Conservation (phyloP, 2,888 invertebrate species). For the Xanthorhoe designata region DNA sequence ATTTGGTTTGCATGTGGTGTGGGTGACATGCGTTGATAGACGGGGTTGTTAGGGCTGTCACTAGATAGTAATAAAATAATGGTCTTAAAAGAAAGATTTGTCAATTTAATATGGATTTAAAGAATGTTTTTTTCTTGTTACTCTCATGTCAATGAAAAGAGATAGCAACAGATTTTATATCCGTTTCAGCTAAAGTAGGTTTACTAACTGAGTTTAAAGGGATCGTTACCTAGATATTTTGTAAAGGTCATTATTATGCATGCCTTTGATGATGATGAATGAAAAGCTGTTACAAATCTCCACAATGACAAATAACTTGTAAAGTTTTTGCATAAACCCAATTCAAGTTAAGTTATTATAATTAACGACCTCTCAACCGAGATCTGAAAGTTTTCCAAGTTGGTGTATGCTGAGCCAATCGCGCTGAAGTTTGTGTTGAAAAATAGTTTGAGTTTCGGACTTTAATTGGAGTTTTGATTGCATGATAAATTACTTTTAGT, state of each 20-base stretch:
- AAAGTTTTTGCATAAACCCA: slow-evolving; percentile 14
- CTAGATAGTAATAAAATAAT: neutral
- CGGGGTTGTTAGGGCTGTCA: slow-evolving; percentile 26
- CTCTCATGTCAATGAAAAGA: too few relatives aligned
- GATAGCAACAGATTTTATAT: too few relatives aligned
- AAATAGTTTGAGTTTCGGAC: slow-evolving; percentile 23
- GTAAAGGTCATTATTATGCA: too few relatives aligned
- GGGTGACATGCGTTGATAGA: slow-evolving; percentile 31
- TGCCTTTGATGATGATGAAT: neutral
- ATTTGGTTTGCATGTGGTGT: slow-evolving; percentile 42
- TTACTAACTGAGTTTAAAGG: too few relatives aligned
- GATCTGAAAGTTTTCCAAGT: slow-evolving; percentile 17
- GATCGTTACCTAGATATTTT: too few relatives aligned
- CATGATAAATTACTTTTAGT: slow-evolving; percentile 11
- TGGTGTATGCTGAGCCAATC: slow-evolving; percentile 24
- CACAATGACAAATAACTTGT: neutral
- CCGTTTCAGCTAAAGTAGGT: too few relatives aligned
- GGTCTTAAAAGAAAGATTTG: too few relatives aligned
- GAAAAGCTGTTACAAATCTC: neutral
- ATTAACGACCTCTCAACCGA: slow-evolving; percentile 28
- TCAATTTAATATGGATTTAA: too few relatives aligned
- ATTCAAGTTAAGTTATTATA: slow-evolving; percentile 25
- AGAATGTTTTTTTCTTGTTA: too few relatives aligned
- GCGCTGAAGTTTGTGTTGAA: slow-evolving; percentile 17
- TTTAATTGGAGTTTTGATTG: slow-evolving; percentile 24